Conservation (phyloP, 2,113 vertebrate genomes). For the Saimiri boliviensis region DNA sequence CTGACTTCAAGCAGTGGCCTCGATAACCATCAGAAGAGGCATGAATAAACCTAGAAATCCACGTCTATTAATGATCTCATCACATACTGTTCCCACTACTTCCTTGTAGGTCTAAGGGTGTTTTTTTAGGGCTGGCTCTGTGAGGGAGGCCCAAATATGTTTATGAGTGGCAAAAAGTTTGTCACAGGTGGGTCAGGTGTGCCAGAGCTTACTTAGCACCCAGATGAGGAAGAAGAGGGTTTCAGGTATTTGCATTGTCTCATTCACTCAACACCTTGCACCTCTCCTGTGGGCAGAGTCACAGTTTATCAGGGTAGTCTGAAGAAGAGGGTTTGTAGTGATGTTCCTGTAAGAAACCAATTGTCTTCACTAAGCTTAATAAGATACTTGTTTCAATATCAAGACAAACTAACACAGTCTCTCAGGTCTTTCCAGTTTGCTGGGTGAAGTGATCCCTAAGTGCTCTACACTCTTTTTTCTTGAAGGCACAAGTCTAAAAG, state of each 20-base stretch:
- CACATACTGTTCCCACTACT: neutral
- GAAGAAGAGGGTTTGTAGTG: neutral
- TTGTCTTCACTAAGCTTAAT: neutral
- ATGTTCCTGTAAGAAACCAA: neutral
- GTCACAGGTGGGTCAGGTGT: neutral
- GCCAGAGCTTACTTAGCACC: no score
- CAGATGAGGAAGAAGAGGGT: neutral
- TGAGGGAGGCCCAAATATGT: neutral
- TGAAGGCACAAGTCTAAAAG: neutral
- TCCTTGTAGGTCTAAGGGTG: neutral
- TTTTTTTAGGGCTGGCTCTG: neutral
- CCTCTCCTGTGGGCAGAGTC: neutral
- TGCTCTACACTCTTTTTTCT: neutral
- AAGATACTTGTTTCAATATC: neutral
- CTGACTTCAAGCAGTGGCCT: no score
- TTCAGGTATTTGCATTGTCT: neutral
- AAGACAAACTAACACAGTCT: neutral
- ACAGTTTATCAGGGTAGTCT: neutral
- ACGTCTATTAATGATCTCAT: neutral
- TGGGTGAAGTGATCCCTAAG: neutral
- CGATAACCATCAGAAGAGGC: neutral
- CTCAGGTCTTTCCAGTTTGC: neutral
- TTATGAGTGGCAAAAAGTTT: neutral
- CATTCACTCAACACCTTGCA: neutral
- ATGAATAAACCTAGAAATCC: neutral